phyloP scores from a whole-genome alignment of 35 echinoderm and acorn worm species.

The Holothuria glaberrima region DNA sequence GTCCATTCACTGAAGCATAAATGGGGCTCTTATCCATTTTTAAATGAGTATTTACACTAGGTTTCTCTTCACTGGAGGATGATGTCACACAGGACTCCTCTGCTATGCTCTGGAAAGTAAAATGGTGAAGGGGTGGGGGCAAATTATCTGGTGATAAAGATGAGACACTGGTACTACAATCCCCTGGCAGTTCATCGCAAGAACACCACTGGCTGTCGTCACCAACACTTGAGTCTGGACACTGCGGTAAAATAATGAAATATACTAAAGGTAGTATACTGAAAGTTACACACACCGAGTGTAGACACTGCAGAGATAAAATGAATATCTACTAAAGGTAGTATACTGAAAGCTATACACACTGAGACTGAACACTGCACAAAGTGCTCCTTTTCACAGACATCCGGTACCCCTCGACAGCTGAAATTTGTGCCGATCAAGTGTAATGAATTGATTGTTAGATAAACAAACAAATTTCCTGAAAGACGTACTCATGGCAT shows the following conservation, averaged over 20 bases:
- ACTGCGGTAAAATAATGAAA: not conserved
- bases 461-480: no score
- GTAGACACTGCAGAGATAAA: not conserved
- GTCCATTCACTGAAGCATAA: no score
- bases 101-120: conserved; percentile 37
- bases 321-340: not conserved
- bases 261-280: not conserved
- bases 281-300: no score
- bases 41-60: not conserved
- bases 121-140: not conserved
- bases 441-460: no score
- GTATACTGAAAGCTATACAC: no score
- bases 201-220: conserved; percentile 34
- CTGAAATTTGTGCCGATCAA: no score
- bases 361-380: no score
- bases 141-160: not conserved
- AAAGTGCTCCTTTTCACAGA: no score
- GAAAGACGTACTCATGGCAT: no score
- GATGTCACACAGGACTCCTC: conserved; percentile 25
- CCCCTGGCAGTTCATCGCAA: conserved; percentile 38
- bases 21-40: no score
- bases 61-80: conserved; percentile 14
- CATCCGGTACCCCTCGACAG: no score
- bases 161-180: conserved; percentile 19
- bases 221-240: conserved; percentile 20